Conservation (phyloP, 1,140 invertebrate species). For the Drosophila trapezifrons region DNA sequence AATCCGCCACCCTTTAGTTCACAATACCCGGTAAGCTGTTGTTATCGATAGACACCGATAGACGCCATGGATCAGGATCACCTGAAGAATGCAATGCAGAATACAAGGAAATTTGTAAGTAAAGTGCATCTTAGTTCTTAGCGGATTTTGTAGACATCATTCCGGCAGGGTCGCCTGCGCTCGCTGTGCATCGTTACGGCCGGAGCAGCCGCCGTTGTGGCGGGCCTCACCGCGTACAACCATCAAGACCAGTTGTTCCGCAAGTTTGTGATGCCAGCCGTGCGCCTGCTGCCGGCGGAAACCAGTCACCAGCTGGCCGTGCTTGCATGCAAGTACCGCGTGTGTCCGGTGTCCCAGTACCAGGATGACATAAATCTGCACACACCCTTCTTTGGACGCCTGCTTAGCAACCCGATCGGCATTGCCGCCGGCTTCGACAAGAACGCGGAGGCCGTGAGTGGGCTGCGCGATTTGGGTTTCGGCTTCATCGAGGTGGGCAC, state of each 20-base stretch:
- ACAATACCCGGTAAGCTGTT: neutral
- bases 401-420: constrained; percentile 95
- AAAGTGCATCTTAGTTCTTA: neutral
- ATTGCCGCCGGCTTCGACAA: constrained; percentile 99
- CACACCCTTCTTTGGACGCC: constrained; percentile 88
- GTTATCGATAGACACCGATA: constrained; percentile 14
- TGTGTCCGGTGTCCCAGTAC: constrained; percentile 87
- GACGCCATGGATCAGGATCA: constrained; percentile 16
- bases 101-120: constrained; percentile 28
- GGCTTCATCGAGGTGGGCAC: constrained; percentile 98
- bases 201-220: constrained; percentile 46
- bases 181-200: constrained; percentile 63
- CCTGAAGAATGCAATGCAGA: constrained; percentile 5
- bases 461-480: constrained; percentile 94
- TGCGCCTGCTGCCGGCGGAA: constrained; percentile 87
- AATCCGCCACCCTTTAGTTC: neutral
- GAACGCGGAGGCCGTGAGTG: constrained; percentile 94
- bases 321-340: constrained; percentile 89
- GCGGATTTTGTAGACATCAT: neutral
- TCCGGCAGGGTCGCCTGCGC: constrained; percentile 50
- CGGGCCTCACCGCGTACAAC: constrained; percentile 52
- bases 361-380: constrained; percentile 88
- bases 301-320: constrained; percentile 91
- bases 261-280: constrained; percentile 70
- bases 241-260: constrained; percentile 43